Evolutionary conservation across 1,140 invertebrate genomes (phyloP).

Genomic region (Drosophila melanogaster): Release_6_plus_ISO1_MT NC_004354.4:16299001-16299500

Average conservation of each 20-base stretch:
- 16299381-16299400: slow-evolving; percentile 98
- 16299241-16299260: too few species aligned
- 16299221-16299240: not conserved
- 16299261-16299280: slow-evolving; percentile 88
- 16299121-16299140: slow-evolving; percentile 98
- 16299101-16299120: slow-evolving; percentile 98
- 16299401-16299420: slow-evolving; percentile 98
- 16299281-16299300: slow-evolving; percentile 93
- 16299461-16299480: slow-evolving; percentile 91
- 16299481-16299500: not conserved
- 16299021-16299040: slow-evolving; percentile 97
- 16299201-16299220: slow-evolving; percentile 90
- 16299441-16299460: slow-evolving; percentile 96
- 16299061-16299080: slow-evolving; percentile 97
- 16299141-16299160: slow-evolving; percentile 97
- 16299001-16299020: slow-evolving; percentile 85
- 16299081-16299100: slow-evolving; percentile 97
- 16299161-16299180: slow-evolving; percentile 91
- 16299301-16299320: slow-evolving; percentile 96
- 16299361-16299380: slow-evolving; percentile 94
- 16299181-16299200: slow-evolving; percentile 90
- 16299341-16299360: slow-evolving; percentile 91
- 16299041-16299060: slow-evolving; percentile 97
- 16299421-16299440: slow-evolving; percentile 95
- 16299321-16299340: slow-evolving; percentile 91